Conservation (phyloP, 2,113 vertebrate species). For the Colius striatus region DNA sequence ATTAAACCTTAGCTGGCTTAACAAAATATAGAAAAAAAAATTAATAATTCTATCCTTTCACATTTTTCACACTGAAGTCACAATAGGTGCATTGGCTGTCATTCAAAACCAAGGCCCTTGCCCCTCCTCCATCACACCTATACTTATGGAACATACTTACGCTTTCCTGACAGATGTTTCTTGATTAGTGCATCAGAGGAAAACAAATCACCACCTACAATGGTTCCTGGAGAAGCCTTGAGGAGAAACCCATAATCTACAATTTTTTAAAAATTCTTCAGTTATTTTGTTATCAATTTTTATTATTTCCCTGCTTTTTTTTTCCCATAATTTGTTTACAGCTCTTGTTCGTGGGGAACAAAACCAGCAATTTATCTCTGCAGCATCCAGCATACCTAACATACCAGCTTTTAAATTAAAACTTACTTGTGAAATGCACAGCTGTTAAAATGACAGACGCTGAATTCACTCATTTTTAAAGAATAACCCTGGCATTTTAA, state of each 20-base stretch:
- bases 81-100: background rate
- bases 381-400: background rate
- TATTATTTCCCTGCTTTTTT: background rate
- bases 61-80: background rate
- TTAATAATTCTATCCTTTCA: background rate
- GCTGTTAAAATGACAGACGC: background rate
- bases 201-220: constrained; percentile 65
- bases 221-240: constrained; percentile 64
- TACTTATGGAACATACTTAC: constrained; percentile 58
- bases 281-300: constrained; percentile 41
- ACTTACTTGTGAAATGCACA: background rate
- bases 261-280: background rate
- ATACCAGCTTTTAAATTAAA: constrained; percentile 4
- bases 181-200: constrained; percentile 62
- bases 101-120: background rate
- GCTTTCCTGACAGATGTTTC: constrained; percentile 65
- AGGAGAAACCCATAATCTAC: constrained; percentile 54
- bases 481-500: background rate
- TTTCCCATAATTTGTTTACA: background rate
- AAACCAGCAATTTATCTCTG: background rate
- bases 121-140: background rate
- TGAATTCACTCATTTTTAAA: background rate
- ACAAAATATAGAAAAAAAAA: background rate
- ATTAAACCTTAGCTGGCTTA: background rate
- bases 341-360: background rate